Conservation (phyloP, 2,113 vertebrate species). For the Shinisaurus crocodilurus region DNA sequence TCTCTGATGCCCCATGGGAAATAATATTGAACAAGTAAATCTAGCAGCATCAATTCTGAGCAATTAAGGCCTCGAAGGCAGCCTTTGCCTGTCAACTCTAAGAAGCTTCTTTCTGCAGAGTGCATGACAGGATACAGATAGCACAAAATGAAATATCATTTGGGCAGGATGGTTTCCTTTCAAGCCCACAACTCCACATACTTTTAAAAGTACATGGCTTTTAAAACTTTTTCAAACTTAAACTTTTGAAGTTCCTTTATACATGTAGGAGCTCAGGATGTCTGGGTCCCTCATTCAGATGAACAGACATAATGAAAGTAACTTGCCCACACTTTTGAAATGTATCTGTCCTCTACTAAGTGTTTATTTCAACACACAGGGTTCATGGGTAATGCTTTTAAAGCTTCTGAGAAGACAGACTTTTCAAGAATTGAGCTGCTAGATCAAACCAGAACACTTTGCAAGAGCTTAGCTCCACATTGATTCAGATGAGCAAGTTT, state of each 20-base stretch:
- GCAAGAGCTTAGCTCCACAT: background rate
- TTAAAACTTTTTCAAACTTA: background rate
- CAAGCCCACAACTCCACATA: background rate
- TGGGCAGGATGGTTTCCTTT: background rate
- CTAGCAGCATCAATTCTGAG: conserved; percentile 20
- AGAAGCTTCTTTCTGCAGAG: background rate
- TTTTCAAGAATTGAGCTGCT: background rate
- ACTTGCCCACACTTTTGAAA: background rate
- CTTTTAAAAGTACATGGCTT: background rate
- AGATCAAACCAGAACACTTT: background rate
- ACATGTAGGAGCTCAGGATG: background rate
- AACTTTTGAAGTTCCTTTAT: background rate
- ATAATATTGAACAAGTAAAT: conserved; percentile 25
- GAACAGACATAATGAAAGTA: background rate
- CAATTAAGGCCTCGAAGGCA: conserved; percentile 12
- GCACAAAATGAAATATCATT: conserved; percentile 1
- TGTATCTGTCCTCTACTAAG: background rate
- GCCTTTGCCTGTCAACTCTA: conserved; percentile 16
- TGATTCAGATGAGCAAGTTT: background rate
- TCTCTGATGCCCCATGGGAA: background rate
- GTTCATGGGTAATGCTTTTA: background rate
- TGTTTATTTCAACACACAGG: background rate
- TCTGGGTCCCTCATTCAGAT: background rate
- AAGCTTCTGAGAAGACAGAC: background rate
- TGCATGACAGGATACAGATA: conserved; percentile 19